A percentile compares a stretch with the other conserved stretches of the same genome.
Conservation (phyloP, 2,113 vertebrate species). For the Mustela nigripes region DNA sequence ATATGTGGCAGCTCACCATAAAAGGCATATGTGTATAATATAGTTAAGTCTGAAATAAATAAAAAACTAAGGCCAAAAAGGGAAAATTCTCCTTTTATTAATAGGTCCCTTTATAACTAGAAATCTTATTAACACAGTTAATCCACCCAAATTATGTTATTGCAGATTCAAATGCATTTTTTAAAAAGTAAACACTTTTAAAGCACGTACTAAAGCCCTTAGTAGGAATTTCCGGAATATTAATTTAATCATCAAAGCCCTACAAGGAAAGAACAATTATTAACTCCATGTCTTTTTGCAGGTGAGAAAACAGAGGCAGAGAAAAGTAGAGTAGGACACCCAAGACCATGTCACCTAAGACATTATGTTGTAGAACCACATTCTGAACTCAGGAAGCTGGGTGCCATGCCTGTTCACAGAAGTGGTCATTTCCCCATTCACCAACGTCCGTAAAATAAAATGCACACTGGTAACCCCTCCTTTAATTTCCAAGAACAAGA, state of each 20-base stretch:
- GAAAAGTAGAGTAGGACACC: neutral
- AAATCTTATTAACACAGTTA: neutral
- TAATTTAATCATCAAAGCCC: neutral
- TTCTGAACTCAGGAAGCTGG: neutral
- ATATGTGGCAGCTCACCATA: constrained; percentile 6
- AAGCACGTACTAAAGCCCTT: neutral
- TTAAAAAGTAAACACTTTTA: constrained; percentile 21
- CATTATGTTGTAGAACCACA: neutral
- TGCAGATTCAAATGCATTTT: constrained; percentile 43
- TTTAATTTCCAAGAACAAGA: neutral
- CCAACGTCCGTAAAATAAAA: neutral
- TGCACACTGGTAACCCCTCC: neutral
- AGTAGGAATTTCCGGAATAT: neutral
- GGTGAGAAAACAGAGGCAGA: neutral
- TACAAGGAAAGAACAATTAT: neutral
- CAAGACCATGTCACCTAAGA: neutral
- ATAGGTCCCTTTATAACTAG: neutral
- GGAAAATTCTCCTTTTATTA: constrained; percentile 32
- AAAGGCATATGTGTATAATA: neutral
- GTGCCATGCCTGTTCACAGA: neutral
- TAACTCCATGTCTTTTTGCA: neutral
- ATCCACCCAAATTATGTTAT: neutral
- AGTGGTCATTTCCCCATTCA: neutral
- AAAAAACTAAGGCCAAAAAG: constrained; percentile 22
- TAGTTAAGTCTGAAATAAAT: constrained; percentile 26